Evolutionary conservation across 35 echinoderm and acorn worm species (phyloP).

Genomic region (Heliocidaris tuberculata): DNA sequence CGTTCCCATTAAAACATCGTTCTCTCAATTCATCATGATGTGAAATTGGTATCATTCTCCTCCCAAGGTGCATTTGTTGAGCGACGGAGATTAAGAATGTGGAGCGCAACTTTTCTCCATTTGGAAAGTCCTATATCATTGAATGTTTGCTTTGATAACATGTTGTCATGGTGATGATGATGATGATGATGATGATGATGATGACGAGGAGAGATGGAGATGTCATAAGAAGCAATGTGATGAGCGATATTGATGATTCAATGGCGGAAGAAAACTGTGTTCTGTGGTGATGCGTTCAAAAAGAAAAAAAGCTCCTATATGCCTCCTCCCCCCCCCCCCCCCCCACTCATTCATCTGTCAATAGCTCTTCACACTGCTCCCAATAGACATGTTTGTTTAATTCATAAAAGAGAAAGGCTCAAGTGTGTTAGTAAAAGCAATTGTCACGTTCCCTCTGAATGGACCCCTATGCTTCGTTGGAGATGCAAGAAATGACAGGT

Average conservation of each 20-base stretch:
- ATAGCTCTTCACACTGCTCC: neutral
- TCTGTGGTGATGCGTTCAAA: neutral
- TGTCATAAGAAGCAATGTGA: neutral
- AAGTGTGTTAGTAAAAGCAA: constrained; percentile 34
- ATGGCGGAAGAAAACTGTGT: neutral
- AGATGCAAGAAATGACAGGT: constrained; percentile 25
- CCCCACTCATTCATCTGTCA: constrained; percentile 13
- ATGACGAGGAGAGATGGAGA: neutral
- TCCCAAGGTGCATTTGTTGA: neutral
- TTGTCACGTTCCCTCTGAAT: constrained; percentile 14
- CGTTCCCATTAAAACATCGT: neutral
- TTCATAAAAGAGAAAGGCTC: constrained; percentile 27
- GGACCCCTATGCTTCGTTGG: neutral
- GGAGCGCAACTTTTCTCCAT: neutral
- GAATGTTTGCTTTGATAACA: neutral
- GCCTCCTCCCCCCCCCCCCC: neutral
- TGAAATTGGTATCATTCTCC: neutral
- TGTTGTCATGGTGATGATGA: neutral
- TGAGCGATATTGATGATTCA: neutral
- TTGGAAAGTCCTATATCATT: neutral
- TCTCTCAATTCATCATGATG: neutral
- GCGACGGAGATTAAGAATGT: neutral
- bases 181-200: neutral
- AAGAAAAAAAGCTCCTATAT: neutral
- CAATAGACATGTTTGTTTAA: constrained; percentile 34